A percentile compares a stretch with the other conserved stretches of the same genome.
Evolutionary conservation across 2,113 vertebrate species (phyloP).

Genomic region (Prochilodus magdalenae): DNA sequence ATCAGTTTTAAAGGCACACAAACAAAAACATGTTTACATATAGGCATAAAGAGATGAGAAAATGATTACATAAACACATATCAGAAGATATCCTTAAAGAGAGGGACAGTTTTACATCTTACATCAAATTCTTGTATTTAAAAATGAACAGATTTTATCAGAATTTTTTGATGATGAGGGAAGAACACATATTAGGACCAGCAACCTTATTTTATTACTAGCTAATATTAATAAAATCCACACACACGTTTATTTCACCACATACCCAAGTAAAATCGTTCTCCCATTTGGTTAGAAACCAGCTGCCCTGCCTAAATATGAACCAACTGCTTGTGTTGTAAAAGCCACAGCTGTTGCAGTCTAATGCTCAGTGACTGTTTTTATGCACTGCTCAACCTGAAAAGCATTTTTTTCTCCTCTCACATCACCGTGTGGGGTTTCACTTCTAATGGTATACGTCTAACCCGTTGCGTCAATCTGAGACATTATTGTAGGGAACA

Average conservation of each 20-base stretch:
- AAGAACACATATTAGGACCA: too few relatives aligned
- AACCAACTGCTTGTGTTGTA: background rate
- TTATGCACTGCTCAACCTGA: constrained; percentile 1
- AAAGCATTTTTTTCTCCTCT: constrained; percentile 1
- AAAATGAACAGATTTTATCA: too few relatives aligned
- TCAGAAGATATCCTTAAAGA: too few relatives aligned
- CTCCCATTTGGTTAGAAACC: background rate
- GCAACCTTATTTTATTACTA: too few relatives aligned
- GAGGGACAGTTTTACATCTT: too few relatives aligned
- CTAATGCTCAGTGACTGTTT: constrained; percentile 7
- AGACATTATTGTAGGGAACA: background rate
- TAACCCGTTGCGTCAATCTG: constrained; percentile 22
- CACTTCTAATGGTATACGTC: constrained; percentile 23
- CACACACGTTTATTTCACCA: background rate
- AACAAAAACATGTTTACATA: too few relatives aligned
- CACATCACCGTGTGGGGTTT: background rate
- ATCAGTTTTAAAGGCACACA: too few relatives aligned
- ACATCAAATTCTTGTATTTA: too few relatives aligned
- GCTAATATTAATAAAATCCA: background rate
- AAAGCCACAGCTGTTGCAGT: constrained; percentile 20
- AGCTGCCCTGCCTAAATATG: background rate
- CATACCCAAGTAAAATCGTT: background rate
- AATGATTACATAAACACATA: too few relatives aligned
- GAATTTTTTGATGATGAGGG: too few relatives aligned
- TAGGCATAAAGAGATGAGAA: too few relatives aligned